Evolutionary conservation across 2,888 invertebrate species (phyloP).

Genomic region (Apotomis turbidana): DNA sequence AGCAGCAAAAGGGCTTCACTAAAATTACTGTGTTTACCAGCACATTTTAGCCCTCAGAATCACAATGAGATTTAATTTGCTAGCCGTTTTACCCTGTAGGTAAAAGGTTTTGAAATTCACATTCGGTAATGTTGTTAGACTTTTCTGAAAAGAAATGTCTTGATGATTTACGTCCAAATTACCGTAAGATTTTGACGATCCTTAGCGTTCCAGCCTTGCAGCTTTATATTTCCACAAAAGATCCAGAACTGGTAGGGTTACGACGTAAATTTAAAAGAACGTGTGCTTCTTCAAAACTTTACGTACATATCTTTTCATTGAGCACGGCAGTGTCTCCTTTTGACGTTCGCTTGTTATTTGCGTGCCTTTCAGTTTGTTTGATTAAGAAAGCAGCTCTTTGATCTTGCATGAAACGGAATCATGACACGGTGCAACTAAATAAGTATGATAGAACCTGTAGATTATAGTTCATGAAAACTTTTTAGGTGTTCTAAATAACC

Average conservation of each 20-base stretch:
- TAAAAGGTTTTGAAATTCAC: background rate
- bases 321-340: slow-evolving; percentile 46
- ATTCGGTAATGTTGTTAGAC: background rate
- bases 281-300: background rate
- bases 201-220: slow-evolving; percentile 7
- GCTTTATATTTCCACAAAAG: slow-evolving; percentile 16
- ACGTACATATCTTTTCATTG: slow-evolving; percentile 22
- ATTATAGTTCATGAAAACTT: background rate
- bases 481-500: no score
- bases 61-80: background rate
- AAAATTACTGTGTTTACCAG: background rate
- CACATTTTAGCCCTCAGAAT: background rate
- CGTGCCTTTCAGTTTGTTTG: slow-evolving; percentile 48
- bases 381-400: slow-evolving; percentile 46
- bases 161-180: background rate
- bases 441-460: background rate
- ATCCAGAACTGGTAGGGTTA: slow-evolving; percentile 2
- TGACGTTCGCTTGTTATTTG: slow-evolving; percentile 51
- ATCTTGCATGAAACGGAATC: slow-evolving; percentile 45
- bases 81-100: no score
- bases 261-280: slow-evolving; percentile 10
- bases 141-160: background rate
- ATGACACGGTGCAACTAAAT: background rate
- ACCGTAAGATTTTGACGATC: slow-evolving; percentile 28
- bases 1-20: background rate